Base-by-base conservation (phyloP, 2,888 invertebrate genomes). In the Lithophane ornitopus region DNA sequence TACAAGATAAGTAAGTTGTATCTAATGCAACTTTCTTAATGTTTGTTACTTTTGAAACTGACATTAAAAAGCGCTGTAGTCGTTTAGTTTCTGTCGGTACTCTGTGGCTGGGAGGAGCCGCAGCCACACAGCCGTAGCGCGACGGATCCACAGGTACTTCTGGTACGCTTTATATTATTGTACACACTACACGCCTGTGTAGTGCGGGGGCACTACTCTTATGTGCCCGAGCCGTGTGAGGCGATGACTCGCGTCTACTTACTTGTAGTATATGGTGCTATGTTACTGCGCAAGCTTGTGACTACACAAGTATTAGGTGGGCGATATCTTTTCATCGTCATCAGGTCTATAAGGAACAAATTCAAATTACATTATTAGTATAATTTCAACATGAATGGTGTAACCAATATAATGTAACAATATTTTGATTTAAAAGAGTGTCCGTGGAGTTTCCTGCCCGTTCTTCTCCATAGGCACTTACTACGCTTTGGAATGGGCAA, bases 61-160 rank as follows among this genome's bases (percentile, higher is more conserved):
- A 4, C n/a, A 41, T 39, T 59, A 22, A 46, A 34, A 44, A 28
- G 8, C 22, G 26, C 22, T 62, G 54, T 9, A n/a, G 39, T 46
- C 1, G 7, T 82, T 82, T 70, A 61, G 76, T 72, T 78, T 74
- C 88, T 86, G 80, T 83, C 85, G 77, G 88, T 86, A 88, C 87
- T 22, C 0, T 19, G 49, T 11, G 70, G 14, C 65, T 41, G 80
- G 84, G 81, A 67, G 85, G 84, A 62, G 81, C 44, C 76, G 22
- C 28, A 8, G 76, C 46, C 46, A n/a, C 76, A 19, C 28, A 8
- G 76, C 46, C 46, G 34, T 2, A 52, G 12, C 54, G 44, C 54
- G 19, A 3, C 58, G 54, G n/a, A 11, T 8, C 41, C 12, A 16
- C 56, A 46, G 39, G 26, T 19, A 39, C 39, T 14, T 9, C 70